These are phyloP conservation scores for Oncopeltus fasciatus DNA, from an alignment of 1,140 invertebrate genomes.

Conservation along the genomic window DNA sequence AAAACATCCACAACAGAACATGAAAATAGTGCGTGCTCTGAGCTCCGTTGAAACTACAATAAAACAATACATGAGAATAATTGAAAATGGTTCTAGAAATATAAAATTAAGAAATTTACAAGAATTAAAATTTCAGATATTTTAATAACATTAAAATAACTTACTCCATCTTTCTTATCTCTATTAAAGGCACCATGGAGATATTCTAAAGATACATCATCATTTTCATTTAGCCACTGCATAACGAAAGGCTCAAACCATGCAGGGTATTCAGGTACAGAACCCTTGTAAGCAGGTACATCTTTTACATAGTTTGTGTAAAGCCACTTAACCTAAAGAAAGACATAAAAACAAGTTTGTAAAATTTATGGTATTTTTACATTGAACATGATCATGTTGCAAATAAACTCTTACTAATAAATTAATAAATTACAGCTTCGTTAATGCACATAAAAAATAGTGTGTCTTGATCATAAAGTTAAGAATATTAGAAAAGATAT, in stretches of 20 bases:
- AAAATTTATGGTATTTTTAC: no score
- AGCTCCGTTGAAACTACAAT: slow-evolving; percentile 92
- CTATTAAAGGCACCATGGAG: slow-evolving; percentile 95
- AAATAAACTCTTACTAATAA: no score
- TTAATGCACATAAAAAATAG: no score
- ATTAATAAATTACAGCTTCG: no score
- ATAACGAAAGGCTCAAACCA: slow-evolving; percentile 99
- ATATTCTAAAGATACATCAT: slow-evolving; percentile 97
- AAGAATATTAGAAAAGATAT: no score
- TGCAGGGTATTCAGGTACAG: slow-evolving; percentile 75
- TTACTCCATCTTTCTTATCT: slow-evolving; percentile 96
- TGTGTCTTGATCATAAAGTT: background rate
- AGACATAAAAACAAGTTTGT: background rate
- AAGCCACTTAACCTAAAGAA: slow-evolving; percentile 74
- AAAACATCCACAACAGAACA: slow-evolving; percentile 99
- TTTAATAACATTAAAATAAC: slow-evolving; percentile 29
- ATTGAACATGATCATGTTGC: no score
- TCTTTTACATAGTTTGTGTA: slow-evolving; percentile 98
- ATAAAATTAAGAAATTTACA: no score
- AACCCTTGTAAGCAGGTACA: slow-evolving; percentile 87
- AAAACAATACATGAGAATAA: slow-evolving; percentile 18
- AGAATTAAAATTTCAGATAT: no score
- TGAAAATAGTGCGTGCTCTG: slow-evolving; percentile 95
- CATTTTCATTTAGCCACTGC: slow-evolving; percentile 99
- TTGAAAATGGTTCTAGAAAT: no score